Percentiles rank a stretch among this genome's conserved stretches.
phyloP scores from a whole-genome alignment of 2,888 invertebrate genomes.

The Torymus aiolomorphi region DNA sequence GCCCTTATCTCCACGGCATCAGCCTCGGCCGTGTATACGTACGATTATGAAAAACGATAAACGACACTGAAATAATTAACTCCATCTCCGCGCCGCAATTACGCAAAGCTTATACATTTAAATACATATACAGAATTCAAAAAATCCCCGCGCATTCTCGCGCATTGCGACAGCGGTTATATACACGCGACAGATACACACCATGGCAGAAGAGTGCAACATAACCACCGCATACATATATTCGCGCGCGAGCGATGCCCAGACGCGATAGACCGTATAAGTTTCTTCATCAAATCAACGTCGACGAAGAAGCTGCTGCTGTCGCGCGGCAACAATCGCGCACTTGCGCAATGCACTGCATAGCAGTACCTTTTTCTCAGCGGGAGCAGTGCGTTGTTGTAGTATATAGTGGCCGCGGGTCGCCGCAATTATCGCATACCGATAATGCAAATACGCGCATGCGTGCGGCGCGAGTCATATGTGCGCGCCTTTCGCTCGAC shows the following conservation, averaged over 20 bases:
- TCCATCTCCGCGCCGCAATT: slow-evolving; percentile 26
- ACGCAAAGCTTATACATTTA: slow-evolving; percentile 24
- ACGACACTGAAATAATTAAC: slow-evolving; percentile 10
- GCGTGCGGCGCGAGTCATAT: not conserved
- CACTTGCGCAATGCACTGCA: slow-evolving; percentile 2
- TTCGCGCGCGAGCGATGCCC: not conserved
- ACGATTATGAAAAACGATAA: slow-evolving; percentile 7
- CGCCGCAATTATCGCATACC: slow-evolving; percentile 44
- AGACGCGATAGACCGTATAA: slow-evolving; percentile 15
- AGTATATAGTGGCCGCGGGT: not conserved
- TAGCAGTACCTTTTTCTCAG: too few species aligned
- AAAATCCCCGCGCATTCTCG: slow-evolving; percentile 21
- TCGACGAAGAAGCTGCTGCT: slow-evolving; percentile 1
- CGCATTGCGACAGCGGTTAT: not conserved
- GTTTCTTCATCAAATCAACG: slow-evolving; percentile 28
- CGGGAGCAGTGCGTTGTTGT: too few species aligned
- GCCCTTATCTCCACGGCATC: not conserved
- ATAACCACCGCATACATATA: too few species aligned
- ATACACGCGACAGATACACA: slow-evolving; percentile 1
- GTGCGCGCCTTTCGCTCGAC: slow-evolving; percentile 15
- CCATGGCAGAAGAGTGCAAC: too few species aligned
- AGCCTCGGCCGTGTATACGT: not conserved
- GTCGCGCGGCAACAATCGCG: not conserved
- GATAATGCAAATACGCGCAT: slow-evolving; percentile 37
- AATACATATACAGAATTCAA: slow-evolving; percentile 19